A percentile compares a stretch with the other conserved stretches of the same genome.
These are phyloP conservation scores for Leptodactylus fuscus DNA, from an alignment of 2,113 vertebrate species.

Conservation along the genomic window DNA sequence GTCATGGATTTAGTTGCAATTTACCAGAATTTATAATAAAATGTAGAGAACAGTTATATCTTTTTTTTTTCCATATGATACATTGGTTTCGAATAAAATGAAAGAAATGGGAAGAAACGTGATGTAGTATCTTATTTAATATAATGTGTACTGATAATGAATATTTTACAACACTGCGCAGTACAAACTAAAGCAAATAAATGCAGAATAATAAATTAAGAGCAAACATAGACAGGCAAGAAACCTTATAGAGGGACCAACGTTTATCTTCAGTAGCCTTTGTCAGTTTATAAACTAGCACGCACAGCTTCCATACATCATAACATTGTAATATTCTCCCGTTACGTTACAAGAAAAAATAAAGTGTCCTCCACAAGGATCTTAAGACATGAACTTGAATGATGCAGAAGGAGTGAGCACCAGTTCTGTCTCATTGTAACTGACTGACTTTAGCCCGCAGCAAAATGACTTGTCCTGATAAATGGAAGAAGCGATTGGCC, in stretches of 20 bases:
- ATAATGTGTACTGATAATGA: no score
- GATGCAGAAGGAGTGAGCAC: neutral
- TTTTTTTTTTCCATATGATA: no score
- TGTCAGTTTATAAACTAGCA: no score
- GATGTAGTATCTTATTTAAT: no score
- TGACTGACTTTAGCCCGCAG: neutral
- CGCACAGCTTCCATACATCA: no score
- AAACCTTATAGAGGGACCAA: neutral
- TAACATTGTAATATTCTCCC: no score
- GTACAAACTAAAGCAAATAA: no score
- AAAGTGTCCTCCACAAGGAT: neutral
- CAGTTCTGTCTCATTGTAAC: conserved; percentile 20
- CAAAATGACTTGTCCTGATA: conserved; percentile 25
- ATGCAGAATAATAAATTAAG: neutral
- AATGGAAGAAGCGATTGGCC: neutral
- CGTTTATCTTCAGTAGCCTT: no score
- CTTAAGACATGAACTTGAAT: conserved; percentile 6
- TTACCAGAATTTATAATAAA: neutral
- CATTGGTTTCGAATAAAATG: no score
- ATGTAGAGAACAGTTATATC: no score
- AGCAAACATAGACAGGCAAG: no score
- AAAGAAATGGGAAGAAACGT: neutral
- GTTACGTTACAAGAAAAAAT: no score
- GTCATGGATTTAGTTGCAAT: neutral
- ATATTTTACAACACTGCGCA: neutral